These are phyloP conservation scores for Euphonia xanthogaster DNA, from an alignment of 2,797 vertebrate genomes.

Conservation along the genomic window DNA sequence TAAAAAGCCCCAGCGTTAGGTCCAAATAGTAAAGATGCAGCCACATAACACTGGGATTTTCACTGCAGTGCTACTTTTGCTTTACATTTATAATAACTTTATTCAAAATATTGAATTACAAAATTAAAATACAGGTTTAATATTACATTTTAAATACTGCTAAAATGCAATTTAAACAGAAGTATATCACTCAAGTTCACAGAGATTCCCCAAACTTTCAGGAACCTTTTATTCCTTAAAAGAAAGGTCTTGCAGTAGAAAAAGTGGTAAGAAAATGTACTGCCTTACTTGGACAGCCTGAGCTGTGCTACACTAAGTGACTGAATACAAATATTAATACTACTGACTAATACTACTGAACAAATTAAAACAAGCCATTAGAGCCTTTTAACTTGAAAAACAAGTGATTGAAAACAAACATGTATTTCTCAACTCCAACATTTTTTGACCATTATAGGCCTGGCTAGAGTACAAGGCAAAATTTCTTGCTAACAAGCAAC, in stretches of 20 bases:
- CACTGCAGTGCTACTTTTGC: background rate
- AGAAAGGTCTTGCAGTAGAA: background rate
- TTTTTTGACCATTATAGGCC: constrained; percentile 48
- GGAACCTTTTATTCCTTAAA: background rate
- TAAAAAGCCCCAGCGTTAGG: fast-evolving
- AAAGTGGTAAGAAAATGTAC: background rate
- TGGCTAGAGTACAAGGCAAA: constrained; percentile 35
- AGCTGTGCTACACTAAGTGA: background rate
- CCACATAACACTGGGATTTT: background rate
- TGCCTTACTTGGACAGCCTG: background rate
- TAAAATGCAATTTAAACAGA: background rate
- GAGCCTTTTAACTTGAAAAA: constrained; percentile 32
- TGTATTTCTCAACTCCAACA: background rate
- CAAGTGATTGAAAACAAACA: constrained; percentile 24
- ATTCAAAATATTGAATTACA: background rate
- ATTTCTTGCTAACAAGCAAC: constrained; percentile 53
- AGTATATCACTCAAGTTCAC: background rate
- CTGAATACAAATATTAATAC: background rate
- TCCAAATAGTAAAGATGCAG: background rate
- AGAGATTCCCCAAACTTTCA: background rate
- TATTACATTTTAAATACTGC: background rate
- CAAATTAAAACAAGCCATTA: constrained; percentile 25
- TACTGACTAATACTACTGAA: background rate
- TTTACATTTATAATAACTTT: background rate
- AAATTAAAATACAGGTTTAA: background rate